Conservation (phyloP, 2,888 invertebrate species). For the Disparrhopalites patrizii region DNA sequence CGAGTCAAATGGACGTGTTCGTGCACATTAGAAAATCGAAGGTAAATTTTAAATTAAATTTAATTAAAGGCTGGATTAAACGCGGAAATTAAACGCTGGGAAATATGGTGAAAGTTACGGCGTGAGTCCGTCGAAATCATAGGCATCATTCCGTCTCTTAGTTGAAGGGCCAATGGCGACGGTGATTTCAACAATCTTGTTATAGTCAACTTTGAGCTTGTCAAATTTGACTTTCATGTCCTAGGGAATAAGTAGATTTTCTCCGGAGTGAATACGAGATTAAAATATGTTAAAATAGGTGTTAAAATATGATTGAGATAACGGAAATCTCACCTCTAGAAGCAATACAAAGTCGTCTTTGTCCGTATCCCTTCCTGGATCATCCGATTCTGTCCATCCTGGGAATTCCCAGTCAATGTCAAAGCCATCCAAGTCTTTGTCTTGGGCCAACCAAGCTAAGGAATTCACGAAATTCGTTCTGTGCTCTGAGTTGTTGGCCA, state of each 20-base stretch:
- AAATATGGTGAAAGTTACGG: too few relatives aligned
- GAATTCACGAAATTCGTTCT: neutral
- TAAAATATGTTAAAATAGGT: too few relatives aligned
- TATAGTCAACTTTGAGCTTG: neutral
- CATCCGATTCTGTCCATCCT: neutral
- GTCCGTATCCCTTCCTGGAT: neutral
- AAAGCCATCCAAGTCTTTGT: neutral
- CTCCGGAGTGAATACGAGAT: too few relatives aligned
- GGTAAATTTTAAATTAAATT: too few relatives aligned
- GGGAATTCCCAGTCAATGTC: slow-evolving; percentile 11
- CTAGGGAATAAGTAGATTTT: too few relatives aligned
- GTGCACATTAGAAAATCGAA: too few relatives aligned
- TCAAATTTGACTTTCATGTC: neutral
- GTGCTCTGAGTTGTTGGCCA: neutral
- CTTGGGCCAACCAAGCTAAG: neutral
- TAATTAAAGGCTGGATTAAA: too few relatives aligned
- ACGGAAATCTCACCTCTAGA: too few relatives aligned
- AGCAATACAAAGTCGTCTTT: neutral
- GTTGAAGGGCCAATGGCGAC: slow-evolving; percentile 8
- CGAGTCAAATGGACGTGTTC: too few relatives aligned
- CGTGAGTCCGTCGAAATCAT: neutral
- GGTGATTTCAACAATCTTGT: neutral
- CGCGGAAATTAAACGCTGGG: too few relatives aligned
- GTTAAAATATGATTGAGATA: too few relatives aligned
- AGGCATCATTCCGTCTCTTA: neutral